Base-by-base conservation (phyloP, 1,140 invertebrate species). In the Octopus bimaculoides region DNA sequence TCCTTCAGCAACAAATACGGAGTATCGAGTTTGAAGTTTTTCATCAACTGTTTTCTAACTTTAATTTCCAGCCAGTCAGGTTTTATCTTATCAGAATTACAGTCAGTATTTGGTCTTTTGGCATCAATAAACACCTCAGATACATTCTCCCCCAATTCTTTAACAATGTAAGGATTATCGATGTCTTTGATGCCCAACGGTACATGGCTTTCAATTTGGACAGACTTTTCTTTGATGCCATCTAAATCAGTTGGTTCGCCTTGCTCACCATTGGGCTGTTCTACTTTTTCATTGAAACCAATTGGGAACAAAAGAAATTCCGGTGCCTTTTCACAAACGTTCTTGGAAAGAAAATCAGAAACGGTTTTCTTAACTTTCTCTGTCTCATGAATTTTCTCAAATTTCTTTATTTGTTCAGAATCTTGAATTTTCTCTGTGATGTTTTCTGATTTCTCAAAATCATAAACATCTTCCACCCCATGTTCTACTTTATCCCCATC, bases 331-430 rank as follows among this genome's bases (percentile, higher is more conserved):
- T 77, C 75, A 52, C 52, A 26, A 77, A 77, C 52, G 52, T 52
- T 55, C 10, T 77, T 77, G 6, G 52, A 53, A 53, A 77, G 9
- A 12, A n/a, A 17, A 4, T 54, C 75, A 53, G 52, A 52, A 52
- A 53, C 41, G 0, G 12, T 73, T 52, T 77, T 55, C 54, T 77
- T 77, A 10, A 77, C 75, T 53, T n/a, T 53, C 5, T 77, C 75
- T 52, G 75, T 10, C n/a, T n/a, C 75, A n/a, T 77, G 20, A 52
- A 53, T 77, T 53, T 53, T 71, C 26, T 71, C 66, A 71, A 71
- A 71, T 71, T 71, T 71, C 66, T 71, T 71, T 0, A 71, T n/a
- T 6, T 71, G 66, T 17, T 71, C 66, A 9, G 8, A 71, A 71
- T 71, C 66, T 6, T 14, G 17, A 6, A 71, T 6, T 6, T 71